Conservation (phyloP, 2,888 invertebrate genomes). For the Minunthozetes semirufus region DNA sequence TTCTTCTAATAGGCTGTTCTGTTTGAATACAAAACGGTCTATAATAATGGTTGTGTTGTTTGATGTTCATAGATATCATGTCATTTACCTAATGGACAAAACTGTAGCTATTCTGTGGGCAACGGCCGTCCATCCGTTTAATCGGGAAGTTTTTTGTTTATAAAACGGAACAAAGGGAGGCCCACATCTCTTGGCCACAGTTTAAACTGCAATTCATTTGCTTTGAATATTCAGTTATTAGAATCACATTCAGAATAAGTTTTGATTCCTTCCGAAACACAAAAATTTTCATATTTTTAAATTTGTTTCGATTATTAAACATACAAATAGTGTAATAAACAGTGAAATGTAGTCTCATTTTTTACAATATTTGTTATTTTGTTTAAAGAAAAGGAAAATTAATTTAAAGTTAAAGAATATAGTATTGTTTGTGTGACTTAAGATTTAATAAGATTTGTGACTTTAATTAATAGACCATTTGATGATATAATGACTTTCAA, state of each 20-base stretch:
- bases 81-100: slow-evolving; percentile 26
- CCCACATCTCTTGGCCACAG: background rate
- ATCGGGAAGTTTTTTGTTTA: slow-evolving; percentile 12
- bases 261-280: background rate
- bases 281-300: too few species aligned
- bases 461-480: too few species aligned
- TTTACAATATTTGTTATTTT: too few species aligned
- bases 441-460: background rate
- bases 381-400: too few species aligned
- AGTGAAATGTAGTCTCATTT: too few species aligned
- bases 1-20: too few species aligned
- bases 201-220: background rate
- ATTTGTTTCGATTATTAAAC: too few species aligned
- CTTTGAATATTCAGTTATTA: background rate
- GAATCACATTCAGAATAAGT: background rate
- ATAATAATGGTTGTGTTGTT: background rate
- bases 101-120: background rate
- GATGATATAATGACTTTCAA: background rate
- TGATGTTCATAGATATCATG: background rate
- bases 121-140: slow-evolving; percentile 1
- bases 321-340: too few species aligned
- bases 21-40: too few species aligned
- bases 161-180: background rate
- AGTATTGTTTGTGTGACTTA: too few species aligned
- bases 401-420: too few species aligned